Evolutionary conservation across 1,140 invertebrate genomes (phyloP).

Genomic region (Galendromus occidentalis): DNA sequence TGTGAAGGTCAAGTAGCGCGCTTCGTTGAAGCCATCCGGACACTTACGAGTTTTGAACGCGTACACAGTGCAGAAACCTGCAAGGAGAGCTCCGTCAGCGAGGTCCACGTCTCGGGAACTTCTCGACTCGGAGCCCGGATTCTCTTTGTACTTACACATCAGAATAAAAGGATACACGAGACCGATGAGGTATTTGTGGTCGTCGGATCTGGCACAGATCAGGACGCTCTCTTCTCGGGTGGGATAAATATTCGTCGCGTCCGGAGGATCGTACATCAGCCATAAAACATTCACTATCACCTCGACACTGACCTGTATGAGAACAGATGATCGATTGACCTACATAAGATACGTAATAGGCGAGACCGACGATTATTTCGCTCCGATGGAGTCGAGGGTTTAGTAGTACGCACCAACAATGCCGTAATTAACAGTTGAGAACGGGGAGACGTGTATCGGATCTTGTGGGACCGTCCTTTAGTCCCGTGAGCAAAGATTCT

Average conservation of each 20-base stretch:
- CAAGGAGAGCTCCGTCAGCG: too few species aligned
- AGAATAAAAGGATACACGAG: conserved; percentile 37
- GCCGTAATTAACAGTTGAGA: conserved; percentile 36
- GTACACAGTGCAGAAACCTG: conserved; percentile 43
- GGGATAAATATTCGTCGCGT: conserved; percentile 28
- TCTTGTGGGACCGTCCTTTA: conserved; percentile 24
- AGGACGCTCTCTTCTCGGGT: conserved; percentile 25
- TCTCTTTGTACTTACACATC: conserved; percentile 22
- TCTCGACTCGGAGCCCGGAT: too few species aligned
- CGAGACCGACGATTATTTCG: too few species aligned
- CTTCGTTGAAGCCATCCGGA: conserved; percentile 54
- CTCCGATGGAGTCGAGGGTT: too few species aligned
- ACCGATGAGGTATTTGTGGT: conserved; percentile 34
- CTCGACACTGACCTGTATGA: conserved; percentile 26
- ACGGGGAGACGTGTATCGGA: conserved; percentile 32
- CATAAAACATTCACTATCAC: conserved; percentile 33
- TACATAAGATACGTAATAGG: too few species aligned
- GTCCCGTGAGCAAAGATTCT: conserved; percentile 33
- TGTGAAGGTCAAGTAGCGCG: conserved; percentile 49
- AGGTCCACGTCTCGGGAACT: too few species aligned
- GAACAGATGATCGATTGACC: not conserved
- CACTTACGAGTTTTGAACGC: conserved; percentile 52
- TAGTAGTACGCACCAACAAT: conserved; percentile 26
- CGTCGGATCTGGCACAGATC: conserved; percentile 32
- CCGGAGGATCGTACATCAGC: conserved; percentile 32